These are phyloP conservation scores for Cydia pomonella DNA, from an alignment of 1,140 invertebrate genomes.

Conservation along the genomic window DNA sequence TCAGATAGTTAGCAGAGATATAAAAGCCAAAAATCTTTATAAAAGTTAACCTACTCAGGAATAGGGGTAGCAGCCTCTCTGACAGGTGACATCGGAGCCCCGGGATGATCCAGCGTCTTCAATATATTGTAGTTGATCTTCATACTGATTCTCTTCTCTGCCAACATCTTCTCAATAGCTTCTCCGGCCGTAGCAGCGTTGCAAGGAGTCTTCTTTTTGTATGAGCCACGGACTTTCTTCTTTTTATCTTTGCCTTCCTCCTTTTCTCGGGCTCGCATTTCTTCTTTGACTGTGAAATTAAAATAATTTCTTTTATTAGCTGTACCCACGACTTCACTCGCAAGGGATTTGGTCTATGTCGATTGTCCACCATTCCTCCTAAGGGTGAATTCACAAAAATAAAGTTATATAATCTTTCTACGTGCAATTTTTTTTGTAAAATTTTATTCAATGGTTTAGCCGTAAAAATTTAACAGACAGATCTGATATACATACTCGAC, in stretches of 20 bases:
- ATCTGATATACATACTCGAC: no score
- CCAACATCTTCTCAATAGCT: conserved; percentile 96
- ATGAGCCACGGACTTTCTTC: conserved; percentile 81
- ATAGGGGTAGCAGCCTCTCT: conserved; percentile 40
- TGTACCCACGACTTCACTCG: no score
- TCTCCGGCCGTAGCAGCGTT: conserved; percentile 91
- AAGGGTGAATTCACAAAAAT: no score
- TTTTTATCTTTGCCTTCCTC: conserved; percentile 91
- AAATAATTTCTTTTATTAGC: not conserved
- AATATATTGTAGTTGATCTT: conserved; percentile 99
- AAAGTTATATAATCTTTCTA: no score
- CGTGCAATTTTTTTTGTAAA: no score
- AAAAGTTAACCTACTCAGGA: conserved; percentile 44
- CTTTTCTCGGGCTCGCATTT: conserved; percentile 86
- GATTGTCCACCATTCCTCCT: no score
- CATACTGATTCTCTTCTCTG: conserved; percentile 96
- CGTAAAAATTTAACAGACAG: no score
- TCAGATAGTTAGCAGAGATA: no score
- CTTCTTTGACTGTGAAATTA: conserved; percentile 87
- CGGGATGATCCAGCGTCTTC: conserved; percentile 86
- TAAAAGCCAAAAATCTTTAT: no score
- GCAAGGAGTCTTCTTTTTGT: conserved; percentile 82
- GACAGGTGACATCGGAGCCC: conserved; percentile 68
- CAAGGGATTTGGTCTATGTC: no score
- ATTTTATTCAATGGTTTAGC: no score